Conservation (phyloP, 2,888 invertebrate genomes). For the Volucella bombylans region DNA sequence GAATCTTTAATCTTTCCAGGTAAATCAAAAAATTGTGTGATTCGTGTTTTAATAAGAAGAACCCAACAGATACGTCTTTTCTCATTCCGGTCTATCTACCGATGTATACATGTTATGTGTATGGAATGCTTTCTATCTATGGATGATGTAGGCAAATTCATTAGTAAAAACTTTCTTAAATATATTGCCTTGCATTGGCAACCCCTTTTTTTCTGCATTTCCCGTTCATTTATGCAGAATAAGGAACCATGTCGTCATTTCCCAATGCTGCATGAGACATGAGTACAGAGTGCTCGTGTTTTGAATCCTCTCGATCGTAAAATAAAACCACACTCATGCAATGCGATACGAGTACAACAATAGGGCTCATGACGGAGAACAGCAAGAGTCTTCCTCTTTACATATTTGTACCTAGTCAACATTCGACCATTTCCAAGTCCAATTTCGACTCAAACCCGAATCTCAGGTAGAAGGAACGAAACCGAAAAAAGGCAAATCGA, state of each 20-base stretch:
- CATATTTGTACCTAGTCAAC: slow-evolving; percentile 5
- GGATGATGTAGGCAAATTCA: not conserved
- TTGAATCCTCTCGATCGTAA: slow-evolving; percentile 19
- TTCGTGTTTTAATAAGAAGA: slow-evolving; percentile 51
- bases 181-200: slow-evolving; percentile 7
- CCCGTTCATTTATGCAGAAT: not conserved
- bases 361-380: too few species aligned
- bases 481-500: slow-evolving; percentile 13
- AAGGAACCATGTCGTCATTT: not conserved
- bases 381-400: not conserved
- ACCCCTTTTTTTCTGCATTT: slow-evolving; percentile 3
- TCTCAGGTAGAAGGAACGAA: slow-evolving; percentile 24
- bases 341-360: slow-evolving; percentile 2
- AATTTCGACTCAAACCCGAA: not conserved
- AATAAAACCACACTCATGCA: slow-evolving; percentile 37
- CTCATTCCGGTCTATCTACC: slow-evolving; percentile 5
- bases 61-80: not conserved
- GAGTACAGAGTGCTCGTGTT: slow-evolving; percentile 11
- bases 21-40: slow-evolving; percentile 56
- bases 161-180: slow-evolving; percentile 4
- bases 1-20: slow-evolving; percentile 51
- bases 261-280: not conserved
- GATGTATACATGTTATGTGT: not conserved
- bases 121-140: not conserved
- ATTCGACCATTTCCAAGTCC: not conserved